Evolutionary conservation across 2,113 vertebrate genomes (phyloP).

Genomic region (Galeopterus variegatus): DNA sequence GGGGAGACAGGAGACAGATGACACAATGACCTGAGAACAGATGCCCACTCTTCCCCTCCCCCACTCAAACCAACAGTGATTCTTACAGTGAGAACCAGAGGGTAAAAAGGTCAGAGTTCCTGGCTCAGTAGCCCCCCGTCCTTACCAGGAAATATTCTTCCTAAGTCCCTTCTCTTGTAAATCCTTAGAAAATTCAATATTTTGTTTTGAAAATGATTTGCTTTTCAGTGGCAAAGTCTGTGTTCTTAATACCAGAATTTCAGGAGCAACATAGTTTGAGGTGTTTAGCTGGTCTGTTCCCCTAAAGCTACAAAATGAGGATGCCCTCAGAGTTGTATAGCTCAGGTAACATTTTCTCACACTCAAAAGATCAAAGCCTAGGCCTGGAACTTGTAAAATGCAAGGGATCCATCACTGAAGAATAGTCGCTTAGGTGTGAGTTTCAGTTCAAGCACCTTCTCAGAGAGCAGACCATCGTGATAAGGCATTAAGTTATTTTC

Average conservation of each 20-base stretch:
- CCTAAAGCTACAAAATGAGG: background rate
- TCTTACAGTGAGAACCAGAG: background rate
- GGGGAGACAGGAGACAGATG: background rate
- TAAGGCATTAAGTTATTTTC: too few relatives aligned
- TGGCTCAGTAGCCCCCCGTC: background rate
- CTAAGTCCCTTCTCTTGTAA: background rate
- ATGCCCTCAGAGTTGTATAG: background rate
- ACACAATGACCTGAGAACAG: background rate
- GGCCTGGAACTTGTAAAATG: background rate
- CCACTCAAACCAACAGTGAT: background rate
- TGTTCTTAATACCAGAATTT: background rate
- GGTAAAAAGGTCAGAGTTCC: background rate
- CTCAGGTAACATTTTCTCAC: background rate
- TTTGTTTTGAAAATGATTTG: conserved; percentile 5
- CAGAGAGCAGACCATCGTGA: background rate
- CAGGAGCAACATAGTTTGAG: background rate
- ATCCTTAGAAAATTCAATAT: background rate
- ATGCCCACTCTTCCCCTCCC: background rate
- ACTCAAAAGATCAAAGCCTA: background rate
- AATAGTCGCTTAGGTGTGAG: background rate
- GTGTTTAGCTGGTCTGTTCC: background rate
- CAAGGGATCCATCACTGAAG: background rate
- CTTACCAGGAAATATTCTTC: background rate
- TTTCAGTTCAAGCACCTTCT: background rate
- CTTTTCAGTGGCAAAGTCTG: background rate